Percentiles rank a stretch among this genome's conserved stretches.
Conservation (phyloP, 2,797 vertebrate genomes). For the Gymnothorax reevesii region DNA sequence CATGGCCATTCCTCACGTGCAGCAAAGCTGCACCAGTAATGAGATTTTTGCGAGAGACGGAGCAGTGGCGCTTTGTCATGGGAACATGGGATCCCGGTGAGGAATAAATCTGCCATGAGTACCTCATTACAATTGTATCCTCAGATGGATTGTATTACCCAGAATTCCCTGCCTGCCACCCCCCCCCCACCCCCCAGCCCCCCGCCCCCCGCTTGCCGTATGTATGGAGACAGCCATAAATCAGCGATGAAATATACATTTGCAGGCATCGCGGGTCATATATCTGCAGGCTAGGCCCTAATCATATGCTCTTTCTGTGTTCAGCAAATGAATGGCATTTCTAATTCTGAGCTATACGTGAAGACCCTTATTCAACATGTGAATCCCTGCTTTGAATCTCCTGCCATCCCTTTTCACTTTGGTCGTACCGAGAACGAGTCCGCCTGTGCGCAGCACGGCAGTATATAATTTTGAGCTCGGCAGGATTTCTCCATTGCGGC, state of each 20-base stretch:
- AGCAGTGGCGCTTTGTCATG: slow-evolving; percentile 59
- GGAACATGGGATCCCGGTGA: slow-evolving; percentile 49
- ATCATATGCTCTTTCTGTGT: background rate
- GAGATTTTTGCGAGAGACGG: slow-evolving; percentile 72
- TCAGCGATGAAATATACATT: slow-evolving; percentile 70
- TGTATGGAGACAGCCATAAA: slow-evolving; percentile 62
- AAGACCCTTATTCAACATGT: background rate
- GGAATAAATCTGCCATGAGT: slow-evolving; percentile 70
- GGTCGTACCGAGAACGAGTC: slow-evolving; percentile 23
- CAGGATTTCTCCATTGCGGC: slow-evolving; percentile 11
- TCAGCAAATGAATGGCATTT: slow-evolving; percentile 7
- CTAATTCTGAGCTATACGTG: background rate
- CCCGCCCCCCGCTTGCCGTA: slow-evolving; percentile 54
- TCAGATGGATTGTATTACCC: slow-evolving; percentile 41
- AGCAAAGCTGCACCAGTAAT: slow-evolving; percentile 62
- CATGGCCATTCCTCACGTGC: slow-evolving; percentile 41
- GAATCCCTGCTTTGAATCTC: background rate
- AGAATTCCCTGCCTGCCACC: slow-evolving; percentile 55
- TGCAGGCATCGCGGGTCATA: slow-evolving; percentile 54
- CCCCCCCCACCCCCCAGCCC: slow-evolving; percentile 47
- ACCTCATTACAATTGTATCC: slow-evolving; percentile 58
- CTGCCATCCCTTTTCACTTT: background rate
- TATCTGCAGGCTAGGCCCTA: slow-evolving; percentile 40
- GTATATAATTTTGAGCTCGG: slow-evolving; percentile 4
- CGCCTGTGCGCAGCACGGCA: background rate